Base-by-base conservation (phyloP, 2,888 invertebrate species). In the Conomelus anceps region DNA sequence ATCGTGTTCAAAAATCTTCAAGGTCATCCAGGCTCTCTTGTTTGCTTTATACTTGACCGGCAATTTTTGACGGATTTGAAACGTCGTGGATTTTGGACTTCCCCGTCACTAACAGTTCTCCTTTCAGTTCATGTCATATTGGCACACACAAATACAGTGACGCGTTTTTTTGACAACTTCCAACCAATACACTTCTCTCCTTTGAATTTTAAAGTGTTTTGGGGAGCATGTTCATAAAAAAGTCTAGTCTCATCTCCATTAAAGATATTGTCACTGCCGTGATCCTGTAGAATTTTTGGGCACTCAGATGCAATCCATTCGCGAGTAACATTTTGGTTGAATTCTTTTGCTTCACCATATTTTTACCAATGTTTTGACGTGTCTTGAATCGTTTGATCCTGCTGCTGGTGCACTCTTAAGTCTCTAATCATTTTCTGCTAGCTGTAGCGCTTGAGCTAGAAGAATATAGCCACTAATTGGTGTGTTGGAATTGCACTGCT, bases 11-110 rank as follows among this genome's bases (percentile, higher is more conserved):
- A 89, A 89, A 23, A 87, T 87, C 22, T 87, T 23, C 22, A n/a
- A 87, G n/a, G 89, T 89, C 87, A 89, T 89, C 89, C 89, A 89
- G 87, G 89, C 87, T 23, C 22, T 88, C 24, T 63, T 84, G 86
- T 89, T 89, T 7, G 26, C 34, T 6, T 24, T 23, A 29, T 89
- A 89, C 26, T 86, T 29, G 34, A 86, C 85, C 22, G 89, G 89
- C 23, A 88, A 26, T 26, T 26, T 26, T 26, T 26, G 26, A 26
- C 26, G 11, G 26, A 26, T 26, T 26, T 26, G 26, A 26, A 26
- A 26, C 26, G 11, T 85, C 13, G 85, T 26, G 26, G 23, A 23
- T 17, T 85, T 22, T 6, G n/a, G 22, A 23, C 22, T 89, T 89
- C 22, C 85, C 89, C 6, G 87, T 89, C 20, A 89, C 24, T 84